phyloP scores from a whole-genome alignment of 1,140 invertebrate genomes.

The Drosophila burlai region DNA sequence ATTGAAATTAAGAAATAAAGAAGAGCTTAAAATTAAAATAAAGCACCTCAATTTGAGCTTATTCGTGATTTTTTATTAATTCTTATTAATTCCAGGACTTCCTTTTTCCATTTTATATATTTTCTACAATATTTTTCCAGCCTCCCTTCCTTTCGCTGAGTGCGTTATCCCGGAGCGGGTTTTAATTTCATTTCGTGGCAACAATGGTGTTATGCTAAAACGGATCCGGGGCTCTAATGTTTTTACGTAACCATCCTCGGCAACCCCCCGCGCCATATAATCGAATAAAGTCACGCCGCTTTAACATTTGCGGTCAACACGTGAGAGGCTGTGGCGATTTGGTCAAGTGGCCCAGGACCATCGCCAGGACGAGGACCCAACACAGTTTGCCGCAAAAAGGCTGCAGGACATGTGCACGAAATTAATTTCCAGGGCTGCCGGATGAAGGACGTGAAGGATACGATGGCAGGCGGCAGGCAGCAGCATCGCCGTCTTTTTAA shows the following conservation, averaged over 20 bases:
- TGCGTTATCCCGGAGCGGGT: conserved; percentile 19
- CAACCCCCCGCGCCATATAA: conserved; percentile 45
- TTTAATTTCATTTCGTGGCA: conserved; percentile 71
- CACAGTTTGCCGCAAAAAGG: conserved; percentile 63
- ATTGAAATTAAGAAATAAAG: neutral
- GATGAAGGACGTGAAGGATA: conserved; percentile 38
- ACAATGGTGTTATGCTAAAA: conserved; percentile 67
- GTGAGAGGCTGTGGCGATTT: conserved; percentile 22
- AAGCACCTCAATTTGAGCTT: neutral
- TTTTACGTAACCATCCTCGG: conserved; percentile 63
- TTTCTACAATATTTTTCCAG: neutral
- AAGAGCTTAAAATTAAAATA: neutral
- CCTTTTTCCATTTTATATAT: neutral
- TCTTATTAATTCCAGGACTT: neutral
- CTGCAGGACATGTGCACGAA: conserved; percentile 80
- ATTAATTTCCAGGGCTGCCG: conserved; percentile 69
- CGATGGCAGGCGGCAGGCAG: conserved; percentile 1
- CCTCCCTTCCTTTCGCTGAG: neutral
- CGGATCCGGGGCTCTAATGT: conserved; percentile 49
- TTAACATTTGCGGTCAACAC: conserved; percentile 74
- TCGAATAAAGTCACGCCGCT: conserved; percentile 79
- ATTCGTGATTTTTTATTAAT: neutral
- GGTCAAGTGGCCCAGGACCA: conserved; percentile 25
- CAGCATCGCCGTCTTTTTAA: conserved; percentile 54
- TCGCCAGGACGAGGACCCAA: conserved; percentile 40